Conservation (phyloP, 2,797 vertebrate genomes). For the Crotalus adamanteus region DNA sequence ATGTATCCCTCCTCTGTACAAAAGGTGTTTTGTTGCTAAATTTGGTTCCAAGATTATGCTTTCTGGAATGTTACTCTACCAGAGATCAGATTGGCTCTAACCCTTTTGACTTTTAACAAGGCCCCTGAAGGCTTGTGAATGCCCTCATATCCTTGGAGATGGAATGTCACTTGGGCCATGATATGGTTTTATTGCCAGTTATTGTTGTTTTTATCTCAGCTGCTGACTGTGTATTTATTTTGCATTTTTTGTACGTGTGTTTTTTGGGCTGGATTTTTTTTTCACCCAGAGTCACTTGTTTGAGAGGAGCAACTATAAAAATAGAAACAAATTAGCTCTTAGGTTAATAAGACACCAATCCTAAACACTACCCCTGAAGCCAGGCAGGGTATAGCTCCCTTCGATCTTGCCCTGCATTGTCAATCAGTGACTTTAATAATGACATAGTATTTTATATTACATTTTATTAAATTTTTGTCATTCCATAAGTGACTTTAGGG, state of each 20-base stretch:
- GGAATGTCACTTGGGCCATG: not conserved
- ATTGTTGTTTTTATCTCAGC: not conserved
- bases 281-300: not conserved
- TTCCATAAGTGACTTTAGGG: not conserved
- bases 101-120: not conserved
- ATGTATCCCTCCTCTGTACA: slow-evolving; percentile 42
- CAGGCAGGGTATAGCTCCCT: not conserved
- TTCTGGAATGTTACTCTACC: not conserved
- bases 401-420: not conserved
- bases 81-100: not conserved
- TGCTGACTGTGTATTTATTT: not conserved
- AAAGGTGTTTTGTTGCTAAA: not conserved
- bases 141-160: not conserved
- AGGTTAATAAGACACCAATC: not conserved
- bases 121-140: not conserved
- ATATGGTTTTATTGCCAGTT: not conserved
- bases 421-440: not conserved
- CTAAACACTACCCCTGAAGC: not conserved
- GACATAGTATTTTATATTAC: not conserved
- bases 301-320: not conserved
- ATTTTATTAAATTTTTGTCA: not conserved
- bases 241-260: not conserved
- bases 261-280: not conserved
- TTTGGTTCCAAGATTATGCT: not conserved
- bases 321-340: not conserved